Evolutionary conservation across 1,140 invertebrate genomes (phyloP).

Genomic region (Sinella curviseta): DNA sequence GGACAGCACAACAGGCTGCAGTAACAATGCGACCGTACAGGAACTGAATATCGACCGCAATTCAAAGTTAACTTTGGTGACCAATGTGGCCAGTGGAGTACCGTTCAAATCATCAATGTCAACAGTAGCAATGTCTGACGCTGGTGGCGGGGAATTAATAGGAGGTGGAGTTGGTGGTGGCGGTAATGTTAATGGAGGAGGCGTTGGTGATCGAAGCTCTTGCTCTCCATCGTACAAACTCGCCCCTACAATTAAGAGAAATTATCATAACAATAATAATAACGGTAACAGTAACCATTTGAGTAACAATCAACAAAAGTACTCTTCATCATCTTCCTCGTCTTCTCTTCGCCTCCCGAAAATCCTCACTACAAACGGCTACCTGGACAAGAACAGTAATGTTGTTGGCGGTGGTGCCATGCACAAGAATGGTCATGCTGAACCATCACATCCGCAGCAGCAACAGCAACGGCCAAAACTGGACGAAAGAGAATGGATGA

Average conservation of each 20-base stretch:
- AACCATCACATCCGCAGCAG: background rate
- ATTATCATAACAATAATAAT: background rate
- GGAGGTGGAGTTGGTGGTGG: too few relatives aligned
- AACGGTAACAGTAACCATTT: background rate
- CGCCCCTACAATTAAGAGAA: constrained; percentile 8
- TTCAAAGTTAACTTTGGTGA: constrained; percentile 4
- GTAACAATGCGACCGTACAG: background rate
- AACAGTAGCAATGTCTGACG: background rate
- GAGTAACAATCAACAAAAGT: too few relatives aligned
- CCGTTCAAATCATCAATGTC: background rate
- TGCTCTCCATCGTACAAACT: background rate
- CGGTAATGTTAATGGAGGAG: background rate
- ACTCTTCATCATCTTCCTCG: background rate
- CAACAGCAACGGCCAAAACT: background rate
- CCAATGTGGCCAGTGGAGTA: constrained; percentile 12
- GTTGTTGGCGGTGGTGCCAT: background rate
- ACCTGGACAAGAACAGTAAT: background rate
- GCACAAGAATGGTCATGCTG: too few relatives aligned
- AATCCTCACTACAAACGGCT: background rate
- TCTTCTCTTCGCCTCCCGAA: background rate
- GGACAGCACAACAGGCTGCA: background rate
- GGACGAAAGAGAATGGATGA: constrained; percentile 13
- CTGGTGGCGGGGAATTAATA: too few relatives aligned
- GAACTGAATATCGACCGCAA: background rate
- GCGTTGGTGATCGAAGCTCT: background rate